Evolutionary conservation across 2,113 vertebrate species (phyloP).

Genomic region (Myxocyprinus asiaticus): DNA sequence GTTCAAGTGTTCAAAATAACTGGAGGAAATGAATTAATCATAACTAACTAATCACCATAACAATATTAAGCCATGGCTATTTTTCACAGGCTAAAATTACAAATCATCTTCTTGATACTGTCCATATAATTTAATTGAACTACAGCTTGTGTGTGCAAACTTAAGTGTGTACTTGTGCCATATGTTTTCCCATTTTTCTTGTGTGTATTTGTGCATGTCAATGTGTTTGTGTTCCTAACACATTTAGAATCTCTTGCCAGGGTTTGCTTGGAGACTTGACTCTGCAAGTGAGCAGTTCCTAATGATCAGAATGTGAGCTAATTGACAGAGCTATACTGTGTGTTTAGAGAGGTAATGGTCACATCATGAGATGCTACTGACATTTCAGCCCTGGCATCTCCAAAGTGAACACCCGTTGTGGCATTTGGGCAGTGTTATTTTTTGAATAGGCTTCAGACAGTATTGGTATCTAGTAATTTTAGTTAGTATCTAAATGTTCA

Average conservation of each 20-base stretch:
- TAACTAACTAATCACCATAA: neutral
- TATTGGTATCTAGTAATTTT: too few species aligned
- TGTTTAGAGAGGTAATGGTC: neutral
- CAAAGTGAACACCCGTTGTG: neutral
- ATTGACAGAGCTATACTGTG: neutral
- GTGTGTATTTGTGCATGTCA: slow-evolving; percentile 14
- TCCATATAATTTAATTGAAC: too few species aligned
- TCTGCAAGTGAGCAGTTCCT: neutral
- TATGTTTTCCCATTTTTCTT: neutral
- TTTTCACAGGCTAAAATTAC: neutral
- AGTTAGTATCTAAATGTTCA: too few species aligned
- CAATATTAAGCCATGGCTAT: neutral
- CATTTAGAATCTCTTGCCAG: neutral
- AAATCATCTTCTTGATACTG: neutral
- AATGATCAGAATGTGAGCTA: neutral
- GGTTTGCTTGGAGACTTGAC: neutral
- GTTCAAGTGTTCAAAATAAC: neutral
- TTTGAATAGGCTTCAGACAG: too few species aligned
- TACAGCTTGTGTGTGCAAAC: too few species aligned
- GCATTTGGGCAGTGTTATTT: too few species aligned
- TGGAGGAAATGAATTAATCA: neutral
- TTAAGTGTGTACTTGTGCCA: too few species aligned
- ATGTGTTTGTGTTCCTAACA: slow-evolving; percentile 7
- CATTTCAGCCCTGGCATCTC: neutral
- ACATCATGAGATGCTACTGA: neutral